Evolutionary conservation across 2,113 vertebrate species (phyloP), one percentile per base, ranked within the genome.

Genomic region (Corythaixoides concolor): DNA sequence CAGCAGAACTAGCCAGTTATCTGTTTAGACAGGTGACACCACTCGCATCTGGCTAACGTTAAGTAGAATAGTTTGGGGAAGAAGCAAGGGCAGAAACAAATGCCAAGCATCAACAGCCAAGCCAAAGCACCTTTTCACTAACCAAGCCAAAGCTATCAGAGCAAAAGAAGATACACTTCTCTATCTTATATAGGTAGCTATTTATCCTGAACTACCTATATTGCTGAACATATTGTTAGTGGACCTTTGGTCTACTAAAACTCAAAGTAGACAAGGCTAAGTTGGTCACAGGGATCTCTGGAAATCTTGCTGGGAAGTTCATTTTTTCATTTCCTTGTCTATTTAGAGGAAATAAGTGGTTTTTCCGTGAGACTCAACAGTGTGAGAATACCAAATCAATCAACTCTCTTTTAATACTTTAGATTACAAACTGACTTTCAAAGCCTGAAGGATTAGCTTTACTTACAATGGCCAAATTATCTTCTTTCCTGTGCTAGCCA

Each of bases 1-100:
- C 43, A 67, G 26, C 52, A 88, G 56, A 84, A 56, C 45, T 63
- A 14, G 13, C 2, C 63, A 90, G 50, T 94, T 80, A 75, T 37
- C 2, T 70, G 64, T 95, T 93, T 45, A 95, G 30, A 85, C 27
- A 47, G 66, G 64, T 76, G 15, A 45, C 89, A n/a, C 45, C n/a
- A 70, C 74, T 68, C 27, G 22, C 32, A 59, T 47, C 59, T 77
- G 35, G 35, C 73, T 72, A 95, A 90, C 15, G 86, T 28, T 43
- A 59, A 66, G 5, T 43, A 67, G 78, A 74, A 95, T 47, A 81
- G 43, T 53, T 58, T 41, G 18, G 10, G n/a, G 33, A 90, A 93
- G 37, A n/a, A 89, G 30, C 23, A 93, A 94, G 96, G 6, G 7
- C 6, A 73, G 14, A 78, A 88, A 63, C 12, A 37, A 85, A n/a